Conservation (phyloP, 2,888 invertebrate genomes). For the Pandemis heparana region DNA sequence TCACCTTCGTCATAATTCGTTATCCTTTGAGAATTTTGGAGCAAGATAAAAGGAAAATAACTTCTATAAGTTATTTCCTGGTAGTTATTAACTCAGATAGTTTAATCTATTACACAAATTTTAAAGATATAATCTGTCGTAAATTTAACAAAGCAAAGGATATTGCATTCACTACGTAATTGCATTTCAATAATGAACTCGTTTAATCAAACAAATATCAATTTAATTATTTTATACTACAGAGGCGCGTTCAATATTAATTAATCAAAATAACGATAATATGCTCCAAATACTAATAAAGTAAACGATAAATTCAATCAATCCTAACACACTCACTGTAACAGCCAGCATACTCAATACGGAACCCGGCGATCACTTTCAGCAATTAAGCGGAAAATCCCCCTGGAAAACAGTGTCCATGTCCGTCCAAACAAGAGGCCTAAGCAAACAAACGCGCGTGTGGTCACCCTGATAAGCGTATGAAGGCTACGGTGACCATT, state of each 20-base stretch:
- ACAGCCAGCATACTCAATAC: slow-evolving; percentile 6
- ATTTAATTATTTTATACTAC: neutral
- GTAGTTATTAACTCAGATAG: too few relatives aligned
- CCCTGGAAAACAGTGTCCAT: slow-evolving; percentile 67
- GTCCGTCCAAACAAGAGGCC: slow-evolving; percentile 81
- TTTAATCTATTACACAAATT: too few relatives aligned
- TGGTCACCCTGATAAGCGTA: slow-evolving; percentile 79
- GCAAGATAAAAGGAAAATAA: too few relatives aligned
- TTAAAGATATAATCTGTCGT: too few relatives aligned
- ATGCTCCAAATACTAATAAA: neutral
- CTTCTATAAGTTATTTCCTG: too few relatives aligned
- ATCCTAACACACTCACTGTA: neutral
- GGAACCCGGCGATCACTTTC: slow-evolving; percentile 58
- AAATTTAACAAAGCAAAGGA: too few relatives aligned
- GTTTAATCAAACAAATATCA: neutral
- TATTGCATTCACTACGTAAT: too few relatives aligned
- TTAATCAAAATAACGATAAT: neutral
- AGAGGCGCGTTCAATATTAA: neutral
- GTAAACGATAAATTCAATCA: neutral
- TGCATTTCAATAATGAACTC: too few relatives aligned
- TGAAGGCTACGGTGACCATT: slow-evolving; percentile 60
- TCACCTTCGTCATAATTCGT: too few relatives aligned
- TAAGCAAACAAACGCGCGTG: slow-evolving; percentile 76
- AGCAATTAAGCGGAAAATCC: slow-evolving; percentile 69
- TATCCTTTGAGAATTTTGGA: too few relatives aligned